These are phyloP conservation scores for Philaethria dido DNA, from an alignment of 2,888 invertebrate species.

Conservation along the genomic window DNA sequence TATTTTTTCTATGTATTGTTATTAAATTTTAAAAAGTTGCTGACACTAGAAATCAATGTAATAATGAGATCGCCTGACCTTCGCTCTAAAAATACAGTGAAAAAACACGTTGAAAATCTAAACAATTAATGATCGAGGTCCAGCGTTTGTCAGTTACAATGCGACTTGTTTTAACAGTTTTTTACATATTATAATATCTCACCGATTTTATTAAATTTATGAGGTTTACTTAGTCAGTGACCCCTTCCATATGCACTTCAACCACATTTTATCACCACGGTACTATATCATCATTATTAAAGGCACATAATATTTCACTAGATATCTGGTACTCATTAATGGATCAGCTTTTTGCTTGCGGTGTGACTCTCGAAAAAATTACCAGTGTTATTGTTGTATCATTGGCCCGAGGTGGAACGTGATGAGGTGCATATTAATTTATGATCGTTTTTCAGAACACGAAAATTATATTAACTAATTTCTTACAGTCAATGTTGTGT, in stretches of 20 bases:
- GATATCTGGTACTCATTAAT: conserved; percentile 60
- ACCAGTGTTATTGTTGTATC: conserved; percentile 45
- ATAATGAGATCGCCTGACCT: conserved; percentile 67
- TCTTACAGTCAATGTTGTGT: background rate
- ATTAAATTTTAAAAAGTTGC: conserved; percentile 22
- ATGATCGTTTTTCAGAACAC: conserved; percentile 40
- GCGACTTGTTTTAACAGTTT: conserved; percentile 26
- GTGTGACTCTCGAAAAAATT: conserved; percentile 55
- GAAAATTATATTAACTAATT: conserved; percentile 11
- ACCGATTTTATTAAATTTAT: conserved; percentile 54
- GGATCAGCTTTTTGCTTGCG: conserved; percentile 65
- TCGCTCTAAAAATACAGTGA: conserved; percentile 47
- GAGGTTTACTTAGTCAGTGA: conserved; percentile 71
- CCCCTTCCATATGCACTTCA: conserved; percentile 71
- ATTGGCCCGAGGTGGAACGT: conserved; percentile 56
- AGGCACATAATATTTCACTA: conserved; percentile 60
- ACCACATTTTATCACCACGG: conserved; percentile 76
- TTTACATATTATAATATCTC: conserved; percentile 42
- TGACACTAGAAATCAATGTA: conserved; percentile 51
- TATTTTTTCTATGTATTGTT: conserved; percentile 15
- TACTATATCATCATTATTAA: conserved; percentile 47
- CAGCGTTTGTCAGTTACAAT: conserved; percentile 59
- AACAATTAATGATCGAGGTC: conserved; percentile 50
- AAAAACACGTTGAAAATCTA: conserved; percentile 48
- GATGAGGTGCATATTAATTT: conserved; percentile 50